Base-by-base conservation (phyloP, 2,797 vertebrate species). In the Ceyx erithaca region DNA sequence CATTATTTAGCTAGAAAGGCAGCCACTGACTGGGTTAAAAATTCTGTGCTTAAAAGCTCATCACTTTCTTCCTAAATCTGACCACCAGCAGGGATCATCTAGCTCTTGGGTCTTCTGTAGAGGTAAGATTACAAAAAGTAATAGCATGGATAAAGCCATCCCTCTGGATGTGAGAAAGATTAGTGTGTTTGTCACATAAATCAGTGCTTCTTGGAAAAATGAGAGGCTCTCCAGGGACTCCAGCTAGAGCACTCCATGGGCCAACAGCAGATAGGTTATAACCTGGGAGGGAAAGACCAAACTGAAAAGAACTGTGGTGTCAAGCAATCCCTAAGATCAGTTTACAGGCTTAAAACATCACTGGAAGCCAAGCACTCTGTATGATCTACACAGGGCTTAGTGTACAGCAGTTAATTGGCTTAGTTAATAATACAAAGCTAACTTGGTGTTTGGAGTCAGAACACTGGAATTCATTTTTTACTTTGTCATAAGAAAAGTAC, bases 121-220 rank as follows among this genome's bases (percentile, higher is more conserved):
- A 92, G 70, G 70, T 89, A 95, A 85, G 84, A 85, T 91, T 61
- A 71, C 69, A 54, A 43, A 88, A 64, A 83, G 25, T 52, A 83
- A 83, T 49, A 16, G 23, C 35, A 4, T 17, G 10, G 77, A 64
- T 57, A 72, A 91, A 94, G 40, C 51, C 70, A 49, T 90, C 70
- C 63, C 72, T 85, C 17, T 64, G 90, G 48, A 21, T 78, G 55
- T 94, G 58, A 94, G 92, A 54, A 89, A 70, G 78, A 88, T 58
- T 77, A 94, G 89, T 71, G 89, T 92, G 72, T 84, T 88, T 90
- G 67, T 92, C 89, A 80, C 79, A 30, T 89, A 92, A 91, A 86
- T 80, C 89, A 55, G 22, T 21, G 28, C 45, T 81, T 70, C 83
- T 45, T 78, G 55, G 83, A 92, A 94, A 92, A 75, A 62, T 23